Evolutionary conservation across 2,113 vertebrate genomes (phyloP), one percentile per base, ranked within the genome.

Genomic region (Cochlearius cochlearius): DNA sequence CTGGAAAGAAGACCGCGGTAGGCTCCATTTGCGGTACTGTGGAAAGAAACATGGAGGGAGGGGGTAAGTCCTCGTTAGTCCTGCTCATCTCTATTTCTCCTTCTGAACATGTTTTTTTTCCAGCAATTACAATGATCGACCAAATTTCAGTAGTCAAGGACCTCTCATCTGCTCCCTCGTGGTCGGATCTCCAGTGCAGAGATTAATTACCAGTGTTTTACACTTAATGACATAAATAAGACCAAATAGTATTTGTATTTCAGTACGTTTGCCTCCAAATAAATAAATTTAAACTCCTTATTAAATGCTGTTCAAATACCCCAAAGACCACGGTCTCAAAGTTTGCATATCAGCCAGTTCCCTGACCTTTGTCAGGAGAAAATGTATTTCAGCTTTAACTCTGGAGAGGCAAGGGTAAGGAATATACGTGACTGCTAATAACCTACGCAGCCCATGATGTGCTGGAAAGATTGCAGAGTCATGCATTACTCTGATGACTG

Each of bases 391-490:
- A 91, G 4, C 30, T 85, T 86, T 79, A 49, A n/a, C 20, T 76
- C 45, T 69, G 66, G 15, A 72, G 62, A 88, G 22, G 9, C 29
- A 39, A 67, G 32, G n/a, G 11, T 59, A n/a, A 41, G 25, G 47
- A 89, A 53, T 39, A 53, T 21, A 12, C 0, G 2, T 15, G 47
- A 36, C 10, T 81, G 41, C 69, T 87, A n/a, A 71, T 66, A 26
- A 78, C 11, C 12, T 53, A 15, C 4, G 12, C n/a, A 74, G 69
- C 47, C 53, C 41, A n/a, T 0, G 0, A 19, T 0, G 0, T n/a
- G 11, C 63, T 63, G 69, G 69, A 43, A 62, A 63, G 58, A 53
- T 9, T 90, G 84, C 53, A 68, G 73, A 71, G 77, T 75, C 69
- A 39, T 56, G 15, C 43, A 22, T 53, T 85, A 11, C 21, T 47